Base-by-base conservation (phyloP, 1,140 invertebrate genomes). In the Brachionus rubens region DNA sequence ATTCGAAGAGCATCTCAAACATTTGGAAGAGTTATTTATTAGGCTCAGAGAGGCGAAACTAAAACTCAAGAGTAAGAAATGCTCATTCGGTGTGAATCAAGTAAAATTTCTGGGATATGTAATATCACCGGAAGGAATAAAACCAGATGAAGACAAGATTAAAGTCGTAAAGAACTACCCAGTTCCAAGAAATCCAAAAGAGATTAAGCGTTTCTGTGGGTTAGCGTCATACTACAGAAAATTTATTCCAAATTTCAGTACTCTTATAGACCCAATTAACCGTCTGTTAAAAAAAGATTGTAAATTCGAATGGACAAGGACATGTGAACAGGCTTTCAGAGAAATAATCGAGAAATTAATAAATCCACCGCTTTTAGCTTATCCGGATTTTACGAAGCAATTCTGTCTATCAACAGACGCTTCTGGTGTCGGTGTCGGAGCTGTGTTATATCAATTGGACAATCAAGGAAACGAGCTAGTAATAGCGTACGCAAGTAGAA, bases 1-100 rank as follows among this genome's bases (percentile, higher is more conserved):
- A 4, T 81, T 81, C 59, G 81, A 85, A 6, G 79, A 84, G 7
- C 86, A 88, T 77, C 48, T 87, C 0, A 33, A 68, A 16, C 65
- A 83, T 30, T 41, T 87, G 0, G 26, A 72, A 19, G 67, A 79
- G 43, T 79, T 88, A 3, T 80, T 86, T 5, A 52, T 80, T 21
- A 78, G 80, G 41, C 77, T 87, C 5, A 62, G 65, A 24, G 70
- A 79, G 43, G 36, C 36, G 36, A 67, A 67, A 24, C 7, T 68
- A 28, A 68, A 68, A 36, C 9, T 68, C 14, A 47, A 46, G 19
- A 46, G 36, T 14, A 26, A 19, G 14, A 68, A 68, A 43, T 67
- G 62, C 62, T 40, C 9, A 26, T 40, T 41, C 7, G 19, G 62
- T 40, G 33, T 12, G 19, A 67, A 67, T 43, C 19, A 67, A 9